phyloP scores from a whole-genome alignment of 2,113 vertebrate species.

The Caretta caretta region DNA sequence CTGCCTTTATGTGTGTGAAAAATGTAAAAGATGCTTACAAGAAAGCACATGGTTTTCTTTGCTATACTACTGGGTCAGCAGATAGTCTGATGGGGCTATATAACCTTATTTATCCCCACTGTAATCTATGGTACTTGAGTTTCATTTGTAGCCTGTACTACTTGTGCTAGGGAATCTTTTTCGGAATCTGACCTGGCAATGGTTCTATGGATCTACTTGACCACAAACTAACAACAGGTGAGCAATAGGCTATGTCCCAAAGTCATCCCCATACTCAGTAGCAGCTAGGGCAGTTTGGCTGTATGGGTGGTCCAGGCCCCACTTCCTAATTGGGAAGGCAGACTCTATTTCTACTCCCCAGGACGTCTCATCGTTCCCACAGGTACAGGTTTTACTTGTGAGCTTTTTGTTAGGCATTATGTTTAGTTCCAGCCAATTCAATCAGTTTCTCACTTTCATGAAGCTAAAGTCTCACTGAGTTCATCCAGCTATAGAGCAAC shows the following conservation, averaged over 20 bases:
- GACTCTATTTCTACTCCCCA: not conserved
- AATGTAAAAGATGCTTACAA: not conserved
- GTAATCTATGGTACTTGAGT: not conserved
- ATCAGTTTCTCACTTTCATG: not conserved
- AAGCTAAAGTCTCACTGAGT: not conserved
- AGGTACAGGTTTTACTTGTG: not conserved
- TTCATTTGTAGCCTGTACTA: accelerated
- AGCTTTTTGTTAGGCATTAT: not conserved
- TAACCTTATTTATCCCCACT: not conserved
- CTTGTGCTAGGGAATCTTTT: not conserved
- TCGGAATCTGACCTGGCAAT: not conserved
- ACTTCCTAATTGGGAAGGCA: not conserved
- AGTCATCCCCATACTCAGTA: not conserved
- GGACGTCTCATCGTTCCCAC: not conserved
- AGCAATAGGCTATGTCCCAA: not conserved
- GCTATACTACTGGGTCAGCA: not conserved
- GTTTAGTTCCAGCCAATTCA: not conserved
- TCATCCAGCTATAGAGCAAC: not conserved
- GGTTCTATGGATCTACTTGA: not conserved
- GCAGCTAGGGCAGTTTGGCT: not conserved
- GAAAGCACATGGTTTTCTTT: not conserved
- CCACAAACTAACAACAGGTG: not conserved
- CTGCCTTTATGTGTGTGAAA: accelerated
- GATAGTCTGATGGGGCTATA: not conserved
- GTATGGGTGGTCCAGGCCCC: not conserved